Evolutionary conservation across 2,888 invertebrate genomes (phyloP), one percentile per base, ranked within the genome.

Genomic region (Hartigia nigra): DNA sequence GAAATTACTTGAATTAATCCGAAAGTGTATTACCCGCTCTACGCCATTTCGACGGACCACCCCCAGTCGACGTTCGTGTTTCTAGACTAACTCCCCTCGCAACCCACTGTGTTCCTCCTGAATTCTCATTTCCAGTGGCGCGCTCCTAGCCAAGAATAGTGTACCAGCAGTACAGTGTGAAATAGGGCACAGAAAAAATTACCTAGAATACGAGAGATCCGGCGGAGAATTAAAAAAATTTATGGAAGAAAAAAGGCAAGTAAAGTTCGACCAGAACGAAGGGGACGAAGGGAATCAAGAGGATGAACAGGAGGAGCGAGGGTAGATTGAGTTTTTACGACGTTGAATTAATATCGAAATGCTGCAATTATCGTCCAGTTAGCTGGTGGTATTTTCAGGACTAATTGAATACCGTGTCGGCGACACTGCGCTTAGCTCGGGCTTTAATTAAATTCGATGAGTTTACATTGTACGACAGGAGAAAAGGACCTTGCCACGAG

Each of bases 1-100:
- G 80, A 81, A 82, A 82, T 82, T 80, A 80, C 82, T 81, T 78
- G 79, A 83, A 82, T 83, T 83, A 83, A 82, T 82, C 78, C 81
- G 77, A 82, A 82, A 80, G 79, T 78, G 79, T 55, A 55, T 55
- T 55, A 55, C 55, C 55, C 23, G 55, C 55, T 55, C 55, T 55
- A 9, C 55, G 55, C 55, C 55, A 5, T 23, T 55, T 55, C 55
- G 55, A 55, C 23, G 55, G 55, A 55, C 55, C 23, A 23, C 39
- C 23, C 39, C 5, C 5, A 1, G 39, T 55, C 23, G 23, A 55
- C 55, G 55, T 55, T 55, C 55, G 55, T 23, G 55, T 55, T 9
- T 23, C 55, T 55, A 23, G 55, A 55, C 55, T 2, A 55, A 55
- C 55, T 2, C 9, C 55, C 39, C 39, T 39, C 12, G 39, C 39